phyloP scores from a whole-genome alignment of 2,888 invertebrate species.

The Gortyna flavago region DNA sequence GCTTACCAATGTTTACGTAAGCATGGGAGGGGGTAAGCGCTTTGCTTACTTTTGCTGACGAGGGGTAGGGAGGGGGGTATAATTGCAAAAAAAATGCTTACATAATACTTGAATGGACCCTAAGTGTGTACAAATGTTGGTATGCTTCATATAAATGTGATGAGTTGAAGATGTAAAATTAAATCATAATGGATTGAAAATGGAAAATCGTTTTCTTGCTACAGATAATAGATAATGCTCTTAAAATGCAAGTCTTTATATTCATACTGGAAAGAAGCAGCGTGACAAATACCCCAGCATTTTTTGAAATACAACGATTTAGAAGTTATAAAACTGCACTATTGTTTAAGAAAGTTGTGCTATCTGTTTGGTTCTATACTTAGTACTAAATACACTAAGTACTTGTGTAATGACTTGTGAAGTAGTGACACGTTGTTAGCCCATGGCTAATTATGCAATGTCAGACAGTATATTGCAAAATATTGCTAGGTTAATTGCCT shows the following conservation, averaged over 20 bases:
- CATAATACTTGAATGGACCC: no score
- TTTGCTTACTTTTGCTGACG: no score
- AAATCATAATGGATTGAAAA: background rate
- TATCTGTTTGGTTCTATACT: constrained; percentile 7
- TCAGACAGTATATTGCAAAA: constrained; percentile 18
- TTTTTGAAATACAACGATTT: background rate
- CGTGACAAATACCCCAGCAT: background rate
- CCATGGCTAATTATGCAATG: constrained; percentile 34
- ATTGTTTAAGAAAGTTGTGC: constrained; percentile 9
- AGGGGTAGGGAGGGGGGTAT: no score
- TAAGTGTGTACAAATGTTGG: no score
- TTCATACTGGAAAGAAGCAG: background rate
- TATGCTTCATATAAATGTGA: constrained; percentile 20
- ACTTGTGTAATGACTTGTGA: constrained; percentile 28
- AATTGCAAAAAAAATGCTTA: no score
- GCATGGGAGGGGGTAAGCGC: no score
- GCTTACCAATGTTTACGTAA: no score
- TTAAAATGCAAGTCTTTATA: background rate
- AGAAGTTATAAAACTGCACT: background rate
- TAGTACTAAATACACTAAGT: constrained; percentile 1
- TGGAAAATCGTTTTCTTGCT: background rate
- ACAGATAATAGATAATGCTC: background rate
- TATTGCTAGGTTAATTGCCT: background rate
- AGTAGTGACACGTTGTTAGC: constrained; percentile 24
- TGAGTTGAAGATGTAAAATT: background rate